These are phyloP conservation scores for Pelochelys cantorii DNA, from an alignment of 2,797 vertebrate genomes.

Conservation along the genomic window DNA sequence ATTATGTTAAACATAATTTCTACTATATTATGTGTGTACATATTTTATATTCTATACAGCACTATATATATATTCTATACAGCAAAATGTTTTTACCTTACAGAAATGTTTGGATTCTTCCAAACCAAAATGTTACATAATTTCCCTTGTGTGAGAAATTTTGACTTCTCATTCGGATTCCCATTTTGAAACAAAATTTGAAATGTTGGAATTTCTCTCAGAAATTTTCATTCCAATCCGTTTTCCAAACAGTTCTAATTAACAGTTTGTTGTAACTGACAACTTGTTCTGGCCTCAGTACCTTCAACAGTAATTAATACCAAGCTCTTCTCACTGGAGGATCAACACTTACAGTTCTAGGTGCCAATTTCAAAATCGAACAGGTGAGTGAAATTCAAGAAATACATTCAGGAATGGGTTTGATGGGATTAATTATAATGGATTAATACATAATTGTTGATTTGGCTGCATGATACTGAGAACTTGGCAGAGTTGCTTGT, in stretches of 20 bases:
- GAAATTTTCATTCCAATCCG: background rate
- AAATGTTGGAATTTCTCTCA: background rate
- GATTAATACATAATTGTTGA: constrained; percentile 29
- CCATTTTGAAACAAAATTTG: background rate
- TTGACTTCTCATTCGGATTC: background rate
- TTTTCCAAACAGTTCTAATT: background rate
- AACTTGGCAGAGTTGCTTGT: constrained; percentile 9
- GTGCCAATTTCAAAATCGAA: constrained; percentile 28
- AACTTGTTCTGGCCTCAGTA: constrained; percentile 41
- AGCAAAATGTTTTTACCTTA: background rate
- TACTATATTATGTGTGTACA: background rate
- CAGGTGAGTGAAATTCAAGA: background rate
- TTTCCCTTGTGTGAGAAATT: background rate
- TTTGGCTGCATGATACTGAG: constrained; percentile 20
- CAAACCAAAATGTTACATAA: background rate
- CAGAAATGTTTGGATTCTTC: background rate
- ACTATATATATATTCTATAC: background rate
- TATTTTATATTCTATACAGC: background rate
- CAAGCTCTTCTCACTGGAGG: constrained; percentile 6
- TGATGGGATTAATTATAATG: constrained; percentile 9
- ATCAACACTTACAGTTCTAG: constrained; percentile 37
- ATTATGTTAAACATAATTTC: background rate
- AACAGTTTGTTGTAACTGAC: constrained; percentile 2
- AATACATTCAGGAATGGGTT: background rate
- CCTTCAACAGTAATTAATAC: constrained; percentile 26